These are phyloP conservation scores for Cyanoramphus novaezelandiae DNA, from an alignment of 2,113 vertebrate species.

Conservation along the genomic window DNA sequence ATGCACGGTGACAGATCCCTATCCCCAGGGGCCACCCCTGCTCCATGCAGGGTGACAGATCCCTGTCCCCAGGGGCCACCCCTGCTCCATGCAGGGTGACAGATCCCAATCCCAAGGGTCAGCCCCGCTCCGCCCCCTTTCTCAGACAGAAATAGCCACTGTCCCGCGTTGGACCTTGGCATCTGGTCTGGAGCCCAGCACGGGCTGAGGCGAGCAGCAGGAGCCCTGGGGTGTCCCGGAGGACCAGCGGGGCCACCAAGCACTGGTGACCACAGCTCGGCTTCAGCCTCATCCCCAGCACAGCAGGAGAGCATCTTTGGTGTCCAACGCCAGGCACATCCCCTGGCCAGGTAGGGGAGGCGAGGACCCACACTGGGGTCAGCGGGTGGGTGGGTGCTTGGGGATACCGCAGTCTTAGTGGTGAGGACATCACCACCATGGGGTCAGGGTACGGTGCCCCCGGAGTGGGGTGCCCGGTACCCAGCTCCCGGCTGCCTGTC, in stretches of 20 bases:
- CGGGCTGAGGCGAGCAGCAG: not conserved
- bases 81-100: not conserved
- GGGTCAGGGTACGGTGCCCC: not conserved
- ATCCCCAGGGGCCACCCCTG: not conserved
- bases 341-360: conserved; percentile 15
- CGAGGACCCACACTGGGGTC: not conserved
- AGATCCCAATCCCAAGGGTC: not conserved
- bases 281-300: accelerated
- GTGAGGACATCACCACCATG: not conserved
- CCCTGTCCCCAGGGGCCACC: not conserved
- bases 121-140: conserved; percentile 62
- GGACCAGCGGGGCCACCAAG: not conserved
- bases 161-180: conserved; percentile 47
- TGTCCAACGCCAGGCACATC: not conserved
- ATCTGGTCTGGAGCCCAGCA: conserved; percentile 38
- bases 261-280: not conserved
- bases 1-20: accelerated
- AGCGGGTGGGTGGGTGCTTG: not conserved
- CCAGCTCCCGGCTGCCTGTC: not conserved
- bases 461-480: accelerated
- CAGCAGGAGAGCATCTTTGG: not conserved
- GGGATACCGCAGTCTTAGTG: not conserved
- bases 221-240: not conserved
- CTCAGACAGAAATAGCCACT: conserved; percentile 78
- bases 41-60: not conserved